Conservation (phyloP, 1,140 invertebrate species). For the Drosophila mojavensis region DNA sequence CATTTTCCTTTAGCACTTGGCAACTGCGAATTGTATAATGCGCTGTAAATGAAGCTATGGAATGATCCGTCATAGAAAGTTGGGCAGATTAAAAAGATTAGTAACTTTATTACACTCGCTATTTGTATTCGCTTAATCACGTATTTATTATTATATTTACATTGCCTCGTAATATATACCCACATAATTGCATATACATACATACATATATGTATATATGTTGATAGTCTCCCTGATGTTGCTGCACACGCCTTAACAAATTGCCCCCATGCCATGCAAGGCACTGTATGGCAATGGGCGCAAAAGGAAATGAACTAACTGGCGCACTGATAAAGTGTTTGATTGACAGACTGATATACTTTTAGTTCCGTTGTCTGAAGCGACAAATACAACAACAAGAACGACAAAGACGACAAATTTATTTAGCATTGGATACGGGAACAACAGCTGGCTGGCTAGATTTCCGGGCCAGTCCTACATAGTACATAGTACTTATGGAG, state of each 20-base stretch:
- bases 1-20: not conserved
- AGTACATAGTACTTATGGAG: too few species aligned
- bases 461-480: constrained; percentile 5
- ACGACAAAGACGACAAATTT: constrained; percentile 7
- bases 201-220: constrained; percentile 1
- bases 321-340: not conserved
- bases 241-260: constrained; percentile 10
- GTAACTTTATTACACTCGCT: not conserved
- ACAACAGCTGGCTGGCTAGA: not conserved
- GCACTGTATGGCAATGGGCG: constrained; percentile 20
- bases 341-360: constrained; percentile 16
- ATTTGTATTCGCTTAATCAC: not conserved
- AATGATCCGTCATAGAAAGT: not conserved
- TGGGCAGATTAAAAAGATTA: not conserved
- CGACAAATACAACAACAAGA: not conserved
- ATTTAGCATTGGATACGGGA: constrained; percentile 2
- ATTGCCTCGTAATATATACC: too few species aligned
- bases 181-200: too few species aligned
- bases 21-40: not conserved
- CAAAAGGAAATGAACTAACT: constrained; percentile 31
- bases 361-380: constrained; percentile 9
- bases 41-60: not conserved
- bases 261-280: constrained; percentile 26
- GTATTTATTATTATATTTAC: not conserved
- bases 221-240: not conserved